Evolutionary conservation across 1,140 invertebrate species (phyloP).

Genomic region (Sarcophaga peregrina): DNA sequence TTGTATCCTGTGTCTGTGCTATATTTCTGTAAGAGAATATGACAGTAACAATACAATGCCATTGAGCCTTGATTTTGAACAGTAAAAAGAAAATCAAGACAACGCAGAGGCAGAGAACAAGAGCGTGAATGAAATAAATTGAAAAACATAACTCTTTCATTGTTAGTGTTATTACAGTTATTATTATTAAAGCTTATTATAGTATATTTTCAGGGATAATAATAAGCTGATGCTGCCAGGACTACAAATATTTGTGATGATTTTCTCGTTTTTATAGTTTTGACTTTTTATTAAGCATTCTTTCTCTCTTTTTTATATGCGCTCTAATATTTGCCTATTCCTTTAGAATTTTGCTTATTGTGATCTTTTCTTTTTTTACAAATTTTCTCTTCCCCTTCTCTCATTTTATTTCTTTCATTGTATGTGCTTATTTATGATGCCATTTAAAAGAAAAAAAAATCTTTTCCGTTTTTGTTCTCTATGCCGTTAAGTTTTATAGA

Average conservation of each 20-base stretch:
- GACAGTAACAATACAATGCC: too few species aligned
- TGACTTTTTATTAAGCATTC: too few species aligned
- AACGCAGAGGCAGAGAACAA: neutral
- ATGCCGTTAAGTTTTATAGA: neutral
- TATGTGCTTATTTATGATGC: slow-evolving; percentile 8
- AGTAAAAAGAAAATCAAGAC: too few species aligned
- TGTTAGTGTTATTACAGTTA: slow-evolving; percentile 15
- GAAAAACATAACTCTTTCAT: slow-evolving; percentile 23
- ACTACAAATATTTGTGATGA: neutral
- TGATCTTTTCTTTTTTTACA: too few species aligned
- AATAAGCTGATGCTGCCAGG: neutral
- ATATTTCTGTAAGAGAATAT: too few species aligned
- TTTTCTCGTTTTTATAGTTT: too few species aligned
- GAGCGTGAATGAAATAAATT: neutral
- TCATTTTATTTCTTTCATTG: neutral
- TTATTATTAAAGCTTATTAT: slow-evolving; percentile 13
- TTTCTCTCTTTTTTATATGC: too few species aligned
- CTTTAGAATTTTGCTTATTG: too few species aligned
- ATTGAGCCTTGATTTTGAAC: too few species aligned
- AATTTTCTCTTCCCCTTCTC: neutral
- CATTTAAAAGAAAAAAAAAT: neutral
- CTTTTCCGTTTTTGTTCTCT: neutral
- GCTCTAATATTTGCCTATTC: too few species aligned
- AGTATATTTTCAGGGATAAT: slow-evolving; percentile 9
- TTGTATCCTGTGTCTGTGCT: too few species aligned